Base-by-base conservation (phyloP, 92 coral and sea anemone genomes). In the Heliopora coerulea region DNA sequence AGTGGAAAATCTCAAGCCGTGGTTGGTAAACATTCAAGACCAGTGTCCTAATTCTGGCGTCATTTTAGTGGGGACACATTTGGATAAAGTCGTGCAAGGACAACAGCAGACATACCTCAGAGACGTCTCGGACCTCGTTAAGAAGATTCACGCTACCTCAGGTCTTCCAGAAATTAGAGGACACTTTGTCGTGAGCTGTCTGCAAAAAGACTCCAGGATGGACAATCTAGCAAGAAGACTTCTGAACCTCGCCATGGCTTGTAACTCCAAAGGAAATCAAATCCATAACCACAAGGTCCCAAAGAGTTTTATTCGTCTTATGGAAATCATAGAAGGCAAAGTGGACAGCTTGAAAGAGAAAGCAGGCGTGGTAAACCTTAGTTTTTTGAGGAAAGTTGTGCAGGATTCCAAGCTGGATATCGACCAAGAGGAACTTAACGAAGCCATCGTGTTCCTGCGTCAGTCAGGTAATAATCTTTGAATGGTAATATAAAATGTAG, bases 51-150 rank as follows among this genome's bases (percentile, higher is more conserved):
- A 80, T 21, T 91, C 96, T 2, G 86, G 90, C 0, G 90, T 88
- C 30, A 95, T 95, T 77, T 79, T 95, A 59, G 99, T 95, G 11
- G 99, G 99, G 17, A 95, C 99, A 9, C 99, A 95, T 49, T 68
- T 79, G 62, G 99, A 95, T 59, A 95, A 82, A 72, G 83, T 95
- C 56, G 86, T 84, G 40, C 80, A 68, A 80, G n/a, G 0, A 27
- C 46, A 58, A 15, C 56, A 35, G 20, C 30, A 54, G 24, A 0
- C 49, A 1, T 49, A 54, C 49, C 61, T 56, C 3, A 15, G 15
- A 21, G 33, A 65, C 27, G 66, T 62, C 13, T 54, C 39, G 33
- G 82, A 78, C 18, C 19, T 27, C 24, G 70, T 65, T 26, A 64
- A 66, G 25, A 48, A 50, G 42, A 8, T 9, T 1, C 23, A 42